phyloP scores from a whole-genome alignment of 2,888 invertebrate species.

The Nezara viridula region DNA sequence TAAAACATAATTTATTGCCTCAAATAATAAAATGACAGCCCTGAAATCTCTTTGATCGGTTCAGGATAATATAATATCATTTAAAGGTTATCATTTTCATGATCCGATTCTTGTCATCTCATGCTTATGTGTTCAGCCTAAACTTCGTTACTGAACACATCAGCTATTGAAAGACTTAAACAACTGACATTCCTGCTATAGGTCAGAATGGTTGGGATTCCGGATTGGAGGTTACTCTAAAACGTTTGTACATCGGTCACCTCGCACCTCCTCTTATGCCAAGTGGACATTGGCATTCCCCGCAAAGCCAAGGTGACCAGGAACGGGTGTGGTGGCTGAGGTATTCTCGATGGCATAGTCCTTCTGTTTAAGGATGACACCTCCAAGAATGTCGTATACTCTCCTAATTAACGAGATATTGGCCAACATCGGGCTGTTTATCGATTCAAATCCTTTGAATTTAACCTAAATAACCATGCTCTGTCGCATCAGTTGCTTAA shows the following conservation, averaged over 20 bases:
- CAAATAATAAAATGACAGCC: too few relatives aligned
- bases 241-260: background rate
- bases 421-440: background rate
- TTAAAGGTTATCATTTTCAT: too few relatives aligned
- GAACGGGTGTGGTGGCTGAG: background rate
- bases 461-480: background rate
- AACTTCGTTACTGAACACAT: too few relatives aligned
- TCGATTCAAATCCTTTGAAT: background rate
- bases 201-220: background rate
- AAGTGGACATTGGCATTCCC: background rate
- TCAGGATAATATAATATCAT: too few relatives aligned
- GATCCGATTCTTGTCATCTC: too few relatives aligned
- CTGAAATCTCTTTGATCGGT: too few relatives aligned
- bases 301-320: constrained; percentile 12
- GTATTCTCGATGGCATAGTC: background rate
- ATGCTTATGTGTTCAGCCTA: too few relatives aligned
- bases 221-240: background rate
- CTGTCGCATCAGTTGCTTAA: background rate
- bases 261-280: background rate
- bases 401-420: background rate
- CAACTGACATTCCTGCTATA: background rate
- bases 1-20: too few relatives aligned
- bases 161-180: too few relatives aligned
- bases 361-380: constrained; percentile 10
- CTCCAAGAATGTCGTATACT: background rate